phyloP scores from a whole-genome alignment of 2,888 invertebrate species.

The Drosophila nigricruria region DNA sequence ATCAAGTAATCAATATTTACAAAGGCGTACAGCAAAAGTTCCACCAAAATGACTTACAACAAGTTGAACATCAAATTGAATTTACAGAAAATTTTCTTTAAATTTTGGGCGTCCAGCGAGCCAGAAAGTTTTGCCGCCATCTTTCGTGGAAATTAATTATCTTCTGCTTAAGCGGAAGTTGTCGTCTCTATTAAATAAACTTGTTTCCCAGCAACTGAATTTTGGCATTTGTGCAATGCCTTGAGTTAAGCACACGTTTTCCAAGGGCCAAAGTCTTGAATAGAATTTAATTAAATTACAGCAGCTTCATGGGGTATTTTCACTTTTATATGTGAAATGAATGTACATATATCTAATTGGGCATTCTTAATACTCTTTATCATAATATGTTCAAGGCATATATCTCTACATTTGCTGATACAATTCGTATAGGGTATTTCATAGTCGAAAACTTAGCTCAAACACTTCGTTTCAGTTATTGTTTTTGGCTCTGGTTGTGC shows the following conservation, averaged over 20 bases:
- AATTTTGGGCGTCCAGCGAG: slow-evolving; percentile 52
- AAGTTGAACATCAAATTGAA: slow-evolving; percentile 70
- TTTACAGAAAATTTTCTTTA: slow-evolving; percentile 63
- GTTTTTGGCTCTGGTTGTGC: slow-evolving; percentile 16
- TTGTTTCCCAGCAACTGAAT: slow-evolving; percentile 28
- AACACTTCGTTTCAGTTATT: neutral
- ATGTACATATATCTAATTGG: neutral
- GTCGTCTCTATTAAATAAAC: slow-evolving; percentile 61
- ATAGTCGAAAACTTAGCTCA: too few relatives aligned
- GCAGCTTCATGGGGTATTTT: neutral
- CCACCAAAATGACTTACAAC: slow-evolving; percentile 55
- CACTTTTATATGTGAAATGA: too few relatives aligned
- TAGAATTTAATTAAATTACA: slow-evolving; percentile 64
- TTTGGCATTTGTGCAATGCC: slow-evolving; percentile 36
- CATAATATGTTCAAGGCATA: too few relatives aligned
- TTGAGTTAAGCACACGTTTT: slow-evolving; percentile 25
- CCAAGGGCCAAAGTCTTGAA: slow-evolving; percentile 30
- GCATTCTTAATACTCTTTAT: neutral
- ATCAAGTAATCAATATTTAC: slow-evolving; percentile 81
- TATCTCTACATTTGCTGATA: neutral
- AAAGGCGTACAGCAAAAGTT: slow-evolving; percentile 61
- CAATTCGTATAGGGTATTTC: neutral
- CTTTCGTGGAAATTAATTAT: slow-evolving; percentile 71
- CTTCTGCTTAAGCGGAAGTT: slow-evolving; percentile 65
- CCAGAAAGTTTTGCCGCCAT: slow-evolving; percentile 58